These are phyloP conservation scores for Orchestes rusci DNA, from an alignment of 2,888 invertebrate genomes.

Conservation along the genomic window DNA sequence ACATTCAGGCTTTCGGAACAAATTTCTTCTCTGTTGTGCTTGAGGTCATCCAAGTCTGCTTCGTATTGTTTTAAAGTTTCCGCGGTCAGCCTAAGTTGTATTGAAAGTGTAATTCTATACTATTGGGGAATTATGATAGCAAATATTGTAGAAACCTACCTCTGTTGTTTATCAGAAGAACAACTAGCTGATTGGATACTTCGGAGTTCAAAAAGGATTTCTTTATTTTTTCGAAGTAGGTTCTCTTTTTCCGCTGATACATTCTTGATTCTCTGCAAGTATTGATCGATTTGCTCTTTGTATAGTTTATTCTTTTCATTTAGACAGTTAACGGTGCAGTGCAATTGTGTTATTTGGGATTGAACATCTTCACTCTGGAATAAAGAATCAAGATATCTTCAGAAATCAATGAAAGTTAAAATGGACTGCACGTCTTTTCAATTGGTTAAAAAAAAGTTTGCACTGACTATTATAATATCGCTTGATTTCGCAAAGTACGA, in stretches of 20 bases:
- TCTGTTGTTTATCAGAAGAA: conserved; percentile 29
- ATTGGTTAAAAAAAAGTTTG: no score
- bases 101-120: background rate
- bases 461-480: no score
- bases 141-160: no score
- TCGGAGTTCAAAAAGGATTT: conserved; percentile 34
- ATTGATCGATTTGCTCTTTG: conserved; percentile 35
- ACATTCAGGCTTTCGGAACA: conserved; percentile 40
- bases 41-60: conserved; percentile 36
- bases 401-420: no score
- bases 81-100: conserved; percentile 21
- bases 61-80: conserved; percentile 37
- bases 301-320: conserved; percentile 34
- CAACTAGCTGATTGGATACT: conserved; percentile 29
- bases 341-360: conserved; percentile 31
- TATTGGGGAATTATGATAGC: no score
- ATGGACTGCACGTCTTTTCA: no score
- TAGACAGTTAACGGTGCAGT: conserved; percentile 28
- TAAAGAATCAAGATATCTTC: no score
- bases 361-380: conserved; percentile 38
- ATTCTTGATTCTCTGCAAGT: conserved; percentile 31
- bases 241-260: conserved; percentile 34
- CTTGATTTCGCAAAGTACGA: no score
- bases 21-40: conserved; percentile 37
- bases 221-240: conserved; percentile 33